A percentile compares a stretch with the other conserved stretches of the same genome.
These are phyloP conservation scores for Aldabrachelys gigantea DNA, from an alignment of 2,113 vertebrate species.

Conservation along the genomic window DNA sequence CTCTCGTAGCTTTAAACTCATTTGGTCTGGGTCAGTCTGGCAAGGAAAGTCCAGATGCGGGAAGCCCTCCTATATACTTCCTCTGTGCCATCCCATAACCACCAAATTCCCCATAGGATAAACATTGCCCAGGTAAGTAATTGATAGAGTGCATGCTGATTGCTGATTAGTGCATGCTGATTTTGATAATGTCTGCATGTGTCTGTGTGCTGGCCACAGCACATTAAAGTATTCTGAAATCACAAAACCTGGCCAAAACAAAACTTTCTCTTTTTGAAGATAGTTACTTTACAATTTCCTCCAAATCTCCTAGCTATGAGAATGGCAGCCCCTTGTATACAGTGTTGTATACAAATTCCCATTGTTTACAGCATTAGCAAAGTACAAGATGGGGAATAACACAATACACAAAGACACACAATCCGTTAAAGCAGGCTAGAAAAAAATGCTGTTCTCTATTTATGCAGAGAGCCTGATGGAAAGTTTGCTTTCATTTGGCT, in stretches of 20 bases:
- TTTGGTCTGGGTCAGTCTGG: not conserved
- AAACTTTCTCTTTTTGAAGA: constrained; percentile 17
- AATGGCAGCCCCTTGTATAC: constrained; percentile 17
- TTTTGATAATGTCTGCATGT: constrained; percentile 18
- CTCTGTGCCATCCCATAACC: not conserved
- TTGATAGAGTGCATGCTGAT: not conserved
- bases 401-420: not conserved
- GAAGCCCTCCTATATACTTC: not conserved
- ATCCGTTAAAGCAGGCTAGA: not conserved
- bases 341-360: not conserved
- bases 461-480: not conserved
- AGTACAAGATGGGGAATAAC: constrained; percentile 17
- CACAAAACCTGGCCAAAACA: not conserved
- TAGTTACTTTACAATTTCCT: constrained; percentile 5
- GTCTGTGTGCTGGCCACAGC: constrained; percentile 6
- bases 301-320: constrained; percentile 10
- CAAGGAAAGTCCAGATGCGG: not conserved
- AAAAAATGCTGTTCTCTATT: not conserved
- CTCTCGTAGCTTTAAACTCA: not conserved
- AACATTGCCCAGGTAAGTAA: constrained; percentile 58
- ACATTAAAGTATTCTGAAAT: not conserved
- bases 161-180: constrained; percentile 35
- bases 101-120: not conserved
- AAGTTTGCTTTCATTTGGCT: not conserved
- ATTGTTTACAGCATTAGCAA: not conserved